Evolutionary conservation across 2,797 vertebrate genomes (phyloP), one percentile per base, ranked within the genome.

Genomic region (Macropus fuliginosus): DNA sequence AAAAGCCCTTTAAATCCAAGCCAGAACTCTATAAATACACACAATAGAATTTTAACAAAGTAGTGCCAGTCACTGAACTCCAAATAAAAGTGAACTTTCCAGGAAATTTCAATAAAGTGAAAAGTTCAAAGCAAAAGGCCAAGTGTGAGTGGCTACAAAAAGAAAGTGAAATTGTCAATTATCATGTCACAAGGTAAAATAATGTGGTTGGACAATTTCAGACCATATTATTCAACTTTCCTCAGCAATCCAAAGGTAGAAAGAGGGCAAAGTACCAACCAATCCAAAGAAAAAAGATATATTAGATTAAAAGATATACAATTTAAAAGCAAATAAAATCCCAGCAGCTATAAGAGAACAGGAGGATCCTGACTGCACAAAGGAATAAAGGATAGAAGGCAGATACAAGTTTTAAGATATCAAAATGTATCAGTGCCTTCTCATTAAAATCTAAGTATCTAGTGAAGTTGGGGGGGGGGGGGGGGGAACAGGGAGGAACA

Each of bases 31-130:
- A 13, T 57, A 92, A 91, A 46, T 31, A 81, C 46, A 34, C 89
- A 87, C 40, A 81, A 87, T 24, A 34, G 34, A 31, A 91, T 91
- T 97, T 96, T 91, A 95, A 94, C 91, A 95, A 96, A 94, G 56
- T 54, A 90, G 16, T 54, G 92, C 62, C 52, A 90, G 5, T 55
- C 81, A 46, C 31, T 92, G 59, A 21, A 66, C 54, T 90, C 31
- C 54, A 91, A 62, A 31, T 52, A 90, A 91, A 91, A 95, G 91
- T 56, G 5, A 91, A 90, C 92, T 12, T 92, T 81, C 74, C 31
- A 18, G 50, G 91, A 95, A 95, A 91, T 57, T 92, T 16, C 56
- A 96, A 56, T 90, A 40, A 92, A 12, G 27, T 24, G 90, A 1
- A 54, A 95, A 34, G 16, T 90, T 50, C 94, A 94, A 92, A 81